Conservation (phyloP, 2,113 vertebrate genomes). For the Ptyas mucosa region DNA sequence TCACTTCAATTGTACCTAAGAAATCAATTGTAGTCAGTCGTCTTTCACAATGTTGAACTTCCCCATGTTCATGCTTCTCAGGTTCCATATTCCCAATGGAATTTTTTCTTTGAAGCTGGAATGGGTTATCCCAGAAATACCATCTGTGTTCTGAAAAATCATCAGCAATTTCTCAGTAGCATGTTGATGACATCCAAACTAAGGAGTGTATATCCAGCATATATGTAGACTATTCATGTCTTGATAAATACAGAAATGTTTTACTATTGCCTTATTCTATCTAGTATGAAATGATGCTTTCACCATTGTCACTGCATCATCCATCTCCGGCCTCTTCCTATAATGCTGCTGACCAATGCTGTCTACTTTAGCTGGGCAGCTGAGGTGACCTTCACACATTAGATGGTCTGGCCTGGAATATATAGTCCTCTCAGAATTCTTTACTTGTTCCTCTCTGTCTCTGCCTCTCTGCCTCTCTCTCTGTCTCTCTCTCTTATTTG, state of each 20-base stretch:
- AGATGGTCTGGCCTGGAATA: not conserved
- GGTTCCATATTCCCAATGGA: not conserved
- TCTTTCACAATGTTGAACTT: not conserved
- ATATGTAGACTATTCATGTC: not conserved
- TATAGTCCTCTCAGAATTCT: not conserved
- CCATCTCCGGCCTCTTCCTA: not conserved
- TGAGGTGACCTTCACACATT: not conserved
- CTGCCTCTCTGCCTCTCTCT: accelerated
- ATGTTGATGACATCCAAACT: not conserved
- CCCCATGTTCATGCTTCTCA: not conserved
- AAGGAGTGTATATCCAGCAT: not conserved
- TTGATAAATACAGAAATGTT: not conserved
- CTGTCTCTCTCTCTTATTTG: not conserved
- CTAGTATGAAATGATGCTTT: not conserved
- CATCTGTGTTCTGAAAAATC: not conserved
- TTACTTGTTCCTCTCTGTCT: not conserved
- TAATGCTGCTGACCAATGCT: not conserved
- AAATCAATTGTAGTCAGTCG: not conserved
- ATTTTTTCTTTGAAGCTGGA: not conserved
- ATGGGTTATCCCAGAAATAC: not conserved
- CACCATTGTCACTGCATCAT: not conserved
- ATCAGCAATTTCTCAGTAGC: not conserved
- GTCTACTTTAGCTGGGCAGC: not conserved
- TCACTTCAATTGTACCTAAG: not conserved
- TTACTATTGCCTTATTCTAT: not conserved